These are phyloP conservation scores for Pecten maximus DNA, from an alignment of 2,888 invertebrate species.

Conservation along the genomic window DNA sequence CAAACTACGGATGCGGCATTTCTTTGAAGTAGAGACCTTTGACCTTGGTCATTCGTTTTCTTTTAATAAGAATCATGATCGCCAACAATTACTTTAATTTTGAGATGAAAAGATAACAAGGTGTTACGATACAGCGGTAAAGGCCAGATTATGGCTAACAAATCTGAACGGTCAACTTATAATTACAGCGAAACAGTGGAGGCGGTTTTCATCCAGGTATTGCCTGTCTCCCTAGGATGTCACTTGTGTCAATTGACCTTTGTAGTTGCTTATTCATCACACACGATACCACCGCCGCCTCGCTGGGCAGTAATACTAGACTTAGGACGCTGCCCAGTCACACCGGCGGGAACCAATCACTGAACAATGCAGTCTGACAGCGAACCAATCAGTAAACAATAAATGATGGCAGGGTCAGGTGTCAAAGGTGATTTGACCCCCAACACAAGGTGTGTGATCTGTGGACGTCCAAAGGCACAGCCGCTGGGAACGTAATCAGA, in stretches of 20 bases:
- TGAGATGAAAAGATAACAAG: conserved; percentile 20
- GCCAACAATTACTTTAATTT: conserved; percentile 2
- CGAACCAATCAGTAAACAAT: not conserved
- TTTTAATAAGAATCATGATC: not conserved
- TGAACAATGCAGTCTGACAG: not conserved
- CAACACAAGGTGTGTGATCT: not conserved
- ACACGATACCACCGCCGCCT: not conserved
- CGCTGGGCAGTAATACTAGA: conserved; percentile 20
- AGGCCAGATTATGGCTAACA: not conserved
- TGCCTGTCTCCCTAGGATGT: conserved; percentile 2
- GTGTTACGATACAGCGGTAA: not conserved
- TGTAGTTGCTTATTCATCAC: not conserved
- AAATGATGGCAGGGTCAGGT: conserved; percentile 21
- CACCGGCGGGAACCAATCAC: not conserved
- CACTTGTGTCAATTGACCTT: not conserved
- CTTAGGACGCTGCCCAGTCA: not conserved
- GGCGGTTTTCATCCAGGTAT: not conserved
- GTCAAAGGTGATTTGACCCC: conserved; percentile 9
- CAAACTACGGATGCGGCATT: not conserved
- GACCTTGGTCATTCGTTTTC: not conserved
- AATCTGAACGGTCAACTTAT: conserved; percentile 1
- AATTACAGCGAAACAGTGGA: not conserved
- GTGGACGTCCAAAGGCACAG: not conserved
- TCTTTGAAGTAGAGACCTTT: not conserved
- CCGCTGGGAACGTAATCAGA: not conserved